Base-by-base conservation (phyloP, 2,113 vertebrate species). In the Centropristis striata region DNA sequence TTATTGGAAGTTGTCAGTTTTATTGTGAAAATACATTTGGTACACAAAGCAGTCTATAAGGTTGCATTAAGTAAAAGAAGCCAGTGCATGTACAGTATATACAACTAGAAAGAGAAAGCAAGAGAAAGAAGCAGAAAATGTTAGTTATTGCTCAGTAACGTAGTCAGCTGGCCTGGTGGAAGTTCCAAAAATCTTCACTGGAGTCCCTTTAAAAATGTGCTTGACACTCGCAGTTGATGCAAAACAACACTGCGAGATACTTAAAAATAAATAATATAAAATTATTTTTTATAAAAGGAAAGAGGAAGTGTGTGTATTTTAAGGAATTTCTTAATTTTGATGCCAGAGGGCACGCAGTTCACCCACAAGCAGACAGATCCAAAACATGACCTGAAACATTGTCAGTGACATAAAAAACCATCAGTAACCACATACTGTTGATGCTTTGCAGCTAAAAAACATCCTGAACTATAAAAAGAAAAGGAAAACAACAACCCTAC, bases 21-120 rank as follows among this genome's bases (percentile, higher is more conserved):
- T 94, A 94, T 93, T 94, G 90, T 86, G 92, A 94, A 94, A 93
- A 94, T 94, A 94, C 86, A 90, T 90, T 91, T 86, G 88, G 71
- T 92, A 92, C 79, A 92, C 59, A 90, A 90, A 88, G 87, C 79
- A 73, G 71, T 86, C 90, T 78, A 87, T 76, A 90, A 69, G 69
- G 77, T 78, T 57, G 82, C 85, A 81, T 80, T 85, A 73, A 71
- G 78, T 84, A 90, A 78, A 86, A 69, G 23, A 90, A 89, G 90
- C 87, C 90, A 94, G 88, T 91, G 86, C 89, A 90, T 91, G 84
- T 90, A 91, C 80, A 88, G 63, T 86, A 91, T 81, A 77, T 85
- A 90, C 81, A 92, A 79, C 44, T 74, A 76, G 75, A 65, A 64
- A 67, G 8, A 84, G 37, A 68, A 87, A 81, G 85, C 71, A 68